Percentiles rank a stretch among this genome's conserved stretches.
These are phyloP conservation scores for Eupithecia inturbata DNA, from an alignment of 2,888 invertebrate species.

Conservation along the genomic window DNA sequence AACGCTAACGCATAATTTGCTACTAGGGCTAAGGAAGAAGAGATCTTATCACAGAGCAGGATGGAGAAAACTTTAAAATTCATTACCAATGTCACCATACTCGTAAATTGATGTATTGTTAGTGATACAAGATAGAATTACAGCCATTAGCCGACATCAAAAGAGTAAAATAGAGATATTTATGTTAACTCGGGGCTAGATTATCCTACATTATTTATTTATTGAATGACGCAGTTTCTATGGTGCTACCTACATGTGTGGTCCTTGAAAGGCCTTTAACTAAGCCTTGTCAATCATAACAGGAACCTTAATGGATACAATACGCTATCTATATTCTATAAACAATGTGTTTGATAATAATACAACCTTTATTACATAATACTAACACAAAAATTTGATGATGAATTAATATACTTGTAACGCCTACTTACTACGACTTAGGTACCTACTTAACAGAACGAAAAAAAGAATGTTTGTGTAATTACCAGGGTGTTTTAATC, in stretches of 20 bases:
- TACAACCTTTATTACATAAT: neutral
- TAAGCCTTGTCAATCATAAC: slow-evolving; percentile 1
- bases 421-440: too few species aligned
- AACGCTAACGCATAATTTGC: neutral
- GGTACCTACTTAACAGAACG: too few species aligned
- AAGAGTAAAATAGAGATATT: neutral
- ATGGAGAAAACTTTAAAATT: neutral
- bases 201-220: too few species aligned
- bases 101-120: neutral
- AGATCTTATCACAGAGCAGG: neutral
- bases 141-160: neutral
- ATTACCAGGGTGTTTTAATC: too few species aligned
- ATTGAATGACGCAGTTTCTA: neutral
- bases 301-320: neutral
- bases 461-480: too few species aligned
- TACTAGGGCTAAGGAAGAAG: neutral
- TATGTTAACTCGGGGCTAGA: too few species aligned
- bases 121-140: neutral
- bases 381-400: neutral
- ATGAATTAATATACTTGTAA: too few species aligned
- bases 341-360: neutral
- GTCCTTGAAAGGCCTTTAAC: too few species aligned
- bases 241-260: too few species aligned
- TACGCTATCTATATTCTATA: slow-evolving; percentile 1
- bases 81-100: neutral